Percentiles rank a stretch among this genome's conserved stretches.
Conservation (phyloP, 2,888 invertebrate species). For the Synanthedon andrenaeformis region DNA sequence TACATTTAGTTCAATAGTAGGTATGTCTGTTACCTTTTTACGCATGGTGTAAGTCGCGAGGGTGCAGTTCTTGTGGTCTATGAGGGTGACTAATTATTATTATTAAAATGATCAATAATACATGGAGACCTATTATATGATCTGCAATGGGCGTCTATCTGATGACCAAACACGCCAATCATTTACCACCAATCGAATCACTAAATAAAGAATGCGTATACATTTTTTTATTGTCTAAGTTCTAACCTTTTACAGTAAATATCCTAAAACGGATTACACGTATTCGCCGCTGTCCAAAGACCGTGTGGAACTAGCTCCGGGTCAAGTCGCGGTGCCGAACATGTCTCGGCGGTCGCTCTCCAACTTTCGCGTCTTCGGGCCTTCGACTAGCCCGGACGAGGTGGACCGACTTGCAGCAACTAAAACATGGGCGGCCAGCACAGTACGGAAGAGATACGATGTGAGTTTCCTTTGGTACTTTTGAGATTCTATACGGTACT, state of each 20-base stretch:
- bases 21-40: too few relatives aligned
- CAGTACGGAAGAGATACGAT: constrained; percentile 34
- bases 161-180: too few relatives aligned
- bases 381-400: constrained; percentile 43
- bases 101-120: too few relatives aligned
- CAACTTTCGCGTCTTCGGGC: constrained; percentile 65
- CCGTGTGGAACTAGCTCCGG: constrained; percentile 82
- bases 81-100: too few relatives aligned
- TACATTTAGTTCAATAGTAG: too few relatives aligned
- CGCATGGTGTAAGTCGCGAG: too few relatives aligned
- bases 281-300: constrained; percentile 87
- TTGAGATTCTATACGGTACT: not conserved
- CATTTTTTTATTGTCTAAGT: too few relatives aligned
- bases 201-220: too few relatives aligned
- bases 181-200: too few relatives aligned
- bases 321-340: constrained; percentile 87
- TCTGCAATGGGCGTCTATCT: too few relatives aligned
- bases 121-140: too few relatives aligned
- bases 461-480: constrained; percentile 22
- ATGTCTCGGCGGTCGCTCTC: constrained; percentile 84
- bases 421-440: constrained; percentile 28
- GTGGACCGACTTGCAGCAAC: constrained; percentile 32
- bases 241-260: constrained; percentile 71
- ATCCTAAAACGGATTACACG: constrained; percentile 92
- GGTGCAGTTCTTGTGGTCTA: too few relatives aligned